These are phyloP conservation scores for Rhyzopertha dominica DNA, from an alignment of 1,140 invertebrate species.

Conservation along the genomic window DNA sequence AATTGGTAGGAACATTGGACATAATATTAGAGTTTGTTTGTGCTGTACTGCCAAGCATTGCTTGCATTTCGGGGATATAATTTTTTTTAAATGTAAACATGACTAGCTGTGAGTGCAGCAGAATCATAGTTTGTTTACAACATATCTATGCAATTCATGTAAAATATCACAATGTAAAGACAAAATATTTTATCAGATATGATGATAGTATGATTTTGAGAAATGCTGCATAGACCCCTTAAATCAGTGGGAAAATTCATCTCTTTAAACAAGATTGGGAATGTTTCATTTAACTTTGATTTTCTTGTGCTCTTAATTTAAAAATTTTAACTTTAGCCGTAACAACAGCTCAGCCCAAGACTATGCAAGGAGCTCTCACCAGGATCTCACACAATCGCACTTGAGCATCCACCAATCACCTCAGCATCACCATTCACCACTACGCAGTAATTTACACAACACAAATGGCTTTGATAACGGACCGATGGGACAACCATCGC, in stretches of 20 bases:
- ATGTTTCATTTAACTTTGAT: slow-evolving; percentile 3
- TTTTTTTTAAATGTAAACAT: no score
- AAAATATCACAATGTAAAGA: no score
- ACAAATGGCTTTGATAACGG: slow-evolving; percentile 33
- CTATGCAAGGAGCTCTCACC: slow-evolving; percentile 39
- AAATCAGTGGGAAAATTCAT: background rate
- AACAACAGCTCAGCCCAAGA: slow-evolving; percentile 34
- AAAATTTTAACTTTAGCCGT: slow-evolving; percentile 28
- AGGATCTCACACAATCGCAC: slow-evolving; percentile 41
- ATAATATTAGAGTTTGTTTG: no score
- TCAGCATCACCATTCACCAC: slow-evolving; percentile 39
- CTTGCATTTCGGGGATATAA: no score
- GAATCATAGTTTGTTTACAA: no score
- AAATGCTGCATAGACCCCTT: background rate
- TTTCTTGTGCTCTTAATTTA: slow-evolving; percentile 1
- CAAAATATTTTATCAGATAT: no score
- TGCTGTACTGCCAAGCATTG: no score
- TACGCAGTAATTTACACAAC: slow-evolving; percentile 30
- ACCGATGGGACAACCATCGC: slow-evolving; percentile 19
- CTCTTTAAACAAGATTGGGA: background rate
- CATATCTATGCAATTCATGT: no score
- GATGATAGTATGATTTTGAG: background rate
- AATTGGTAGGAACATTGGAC: no score
- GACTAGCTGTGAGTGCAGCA: no score
- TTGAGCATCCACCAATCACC: slow-evolving; percentile 38